Base-by-base conservation (phyloP, 2,797 vertebrate species). In the Taenioides sp. region DNA sequence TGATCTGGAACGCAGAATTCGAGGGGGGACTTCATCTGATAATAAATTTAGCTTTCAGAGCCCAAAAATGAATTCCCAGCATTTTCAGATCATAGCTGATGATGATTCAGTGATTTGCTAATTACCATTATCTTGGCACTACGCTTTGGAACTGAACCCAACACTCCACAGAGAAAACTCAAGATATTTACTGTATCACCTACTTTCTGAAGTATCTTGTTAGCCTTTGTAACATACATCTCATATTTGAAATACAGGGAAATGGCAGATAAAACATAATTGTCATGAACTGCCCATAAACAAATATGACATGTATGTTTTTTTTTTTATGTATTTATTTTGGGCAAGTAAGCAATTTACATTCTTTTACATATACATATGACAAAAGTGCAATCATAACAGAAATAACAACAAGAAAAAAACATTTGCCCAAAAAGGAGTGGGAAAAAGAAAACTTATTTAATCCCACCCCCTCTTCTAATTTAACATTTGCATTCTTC, bases 1-100 rank as follows among this genome's bases (percentile, higher is more conserved):
- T 59, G 27, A 87, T 86, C 79, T 71, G 65, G 54, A 73, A 81
- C 71, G 59, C 78, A 73, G 80, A 77, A 86, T 84, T 82, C 75
- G 76, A 78, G 66, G 70, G 22, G 18, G 23, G 14, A 61, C 31
- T 69, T 72, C 72, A 76, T 81, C 77, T 76, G 67, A 65, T 71
- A 72, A 82, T 79, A 78, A 78, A 77, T 80, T 78, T 55, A 0
- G 6, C 73, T 73, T 55, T 84, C 70, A 76, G 63, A 43, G 70
- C 60, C 69, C 47, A 62, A 78, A 85, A 82, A 77, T 74, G n/a
- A 66, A 80, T 77, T 77, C 57, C 61, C 72, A 82, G 74, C 76
- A 72, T 74, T 78, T 84, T 31, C 54, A 70, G 69, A 68, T 77
- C 69, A 64, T 71, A 59, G 69, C 69, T 68, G 67, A 78, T 1